These are phyloP conservation scores for Microctonus hyperodae DNA, from an alignment of 2,888 invertebrate genomes.

Conservation along the genomic window DNA sequence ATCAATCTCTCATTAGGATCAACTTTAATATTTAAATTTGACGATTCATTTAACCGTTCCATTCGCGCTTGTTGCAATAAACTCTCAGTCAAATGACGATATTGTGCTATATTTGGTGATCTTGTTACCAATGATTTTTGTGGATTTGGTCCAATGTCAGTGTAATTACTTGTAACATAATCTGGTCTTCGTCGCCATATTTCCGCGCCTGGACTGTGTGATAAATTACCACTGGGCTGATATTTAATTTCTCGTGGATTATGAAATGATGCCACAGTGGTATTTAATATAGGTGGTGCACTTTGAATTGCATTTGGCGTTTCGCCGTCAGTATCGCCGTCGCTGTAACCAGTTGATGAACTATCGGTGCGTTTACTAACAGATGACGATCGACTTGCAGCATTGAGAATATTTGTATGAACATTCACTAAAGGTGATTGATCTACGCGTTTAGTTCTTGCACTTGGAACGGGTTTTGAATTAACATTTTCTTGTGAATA, in stretches of 20 bases:
- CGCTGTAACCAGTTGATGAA: conserved; percentile 62
- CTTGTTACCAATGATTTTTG: conserved; percentile 55
- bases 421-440: conserved; percentile 46
- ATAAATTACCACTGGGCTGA: conserved; percentile 45
- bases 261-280: conserved; percentile 48
- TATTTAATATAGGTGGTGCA: conserved; percentile 58
- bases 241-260: conserved; percentile 52
- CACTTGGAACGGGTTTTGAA: conserved; percentile 56
- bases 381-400: conserved; percentile 50
- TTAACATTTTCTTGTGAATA: conserved; percentile 51
- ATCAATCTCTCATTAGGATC: conserved; percentile 49
- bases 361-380: conserved; percentile 56
- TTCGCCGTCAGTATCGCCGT: conserved; percentile 63
- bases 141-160: conserved; percentile 48
- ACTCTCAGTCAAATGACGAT: conserved; percentile 52
- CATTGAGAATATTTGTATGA: conserved; percentile 45
- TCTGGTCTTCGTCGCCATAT: conserved; percentile 57
- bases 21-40: conserved; percentile 56
- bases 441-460: conserved; percentile 56
- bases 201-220: conserved; percentile 55
- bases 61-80: conserved; percentile 52
- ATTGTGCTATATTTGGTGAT: conserved; percentile 56
- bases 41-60: conserved; percentile 54
- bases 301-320: conserved; percentile 57
- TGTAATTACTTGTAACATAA: conserved; percentile 46